Conservation (phyloP, 1,140 invertebrate species). For the Leptoteleia sp. region DNA sequence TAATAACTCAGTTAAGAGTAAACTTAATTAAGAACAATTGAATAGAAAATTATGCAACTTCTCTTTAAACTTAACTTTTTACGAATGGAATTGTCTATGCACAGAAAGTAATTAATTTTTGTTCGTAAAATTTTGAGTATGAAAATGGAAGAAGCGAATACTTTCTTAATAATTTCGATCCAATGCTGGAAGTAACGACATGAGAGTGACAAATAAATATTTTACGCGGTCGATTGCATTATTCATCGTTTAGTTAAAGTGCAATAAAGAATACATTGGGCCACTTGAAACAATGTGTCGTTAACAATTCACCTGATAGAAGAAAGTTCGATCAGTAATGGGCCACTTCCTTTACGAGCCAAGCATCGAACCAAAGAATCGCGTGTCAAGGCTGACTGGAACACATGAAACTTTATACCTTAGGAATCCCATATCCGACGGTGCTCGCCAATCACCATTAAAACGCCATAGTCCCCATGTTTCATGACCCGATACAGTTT, state of each 20-base stretch:
- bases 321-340: constrained; percentile 60
- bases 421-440: constrained; percentile 61
- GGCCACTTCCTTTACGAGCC: constrained; percentile 57
- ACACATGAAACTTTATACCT: constrained; percentile 69
- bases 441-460: constrained; percentile 75
- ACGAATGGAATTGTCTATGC: too few species aligned
- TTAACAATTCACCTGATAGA: constrained; percentile 59
- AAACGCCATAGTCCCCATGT: constrained; percentile 68
- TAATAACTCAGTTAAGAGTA: too few species aligned
- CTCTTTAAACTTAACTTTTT: too few species aligned
- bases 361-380: constrained; percentile 64
- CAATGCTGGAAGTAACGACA: too few species aligned
- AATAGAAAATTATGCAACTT: too few species aligned
- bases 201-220: too few species aligned
- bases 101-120: too few species aligned
- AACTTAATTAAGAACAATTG: too few species aligned
- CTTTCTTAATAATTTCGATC: too few species aligned
- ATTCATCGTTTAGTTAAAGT: constrained; percentile 9
- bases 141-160: too few species aligned
- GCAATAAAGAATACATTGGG: constrained; percentile 37
- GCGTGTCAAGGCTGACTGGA: constrained; percentile 64
- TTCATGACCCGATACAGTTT: constrained; percentile 76
- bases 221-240: background rate
- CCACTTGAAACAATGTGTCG: constrained; percentile 45
- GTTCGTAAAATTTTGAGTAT: too few species aligned